Evolutionary conservation across 2,888 invertebrate species (phyloP).

Genomic region (Omphaloscelis lunosa): DNA sequence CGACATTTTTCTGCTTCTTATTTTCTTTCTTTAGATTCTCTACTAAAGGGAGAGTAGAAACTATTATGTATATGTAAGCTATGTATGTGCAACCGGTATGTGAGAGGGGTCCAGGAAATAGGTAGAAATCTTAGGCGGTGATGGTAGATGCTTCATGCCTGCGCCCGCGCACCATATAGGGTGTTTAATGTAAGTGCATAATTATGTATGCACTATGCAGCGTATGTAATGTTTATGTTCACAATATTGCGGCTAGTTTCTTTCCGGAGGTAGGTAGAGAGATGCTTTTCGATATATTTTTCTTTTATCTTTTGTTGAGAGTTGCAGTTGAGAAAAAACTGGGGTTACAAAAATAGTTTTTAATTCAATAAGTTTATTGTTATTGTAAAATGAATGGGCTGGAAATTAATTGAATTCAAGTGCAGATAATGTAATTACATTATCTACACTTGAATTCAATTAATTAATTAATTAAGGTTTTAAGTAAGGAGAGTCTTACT

Average conservation of each 20-base stretch:
- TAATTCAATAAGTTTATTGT: background rate
- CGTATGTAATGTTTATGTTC: slow-evolving; percentile 15
- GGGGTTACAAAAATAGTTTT: background rate
- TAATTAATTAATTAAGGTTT: too few relatives aligned
- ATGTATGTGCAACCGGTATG: slow-evolving; percentile 5
- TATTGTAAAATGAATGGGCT: background rate
- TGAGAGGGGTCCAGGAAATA: slow-evolving; percentile 54
- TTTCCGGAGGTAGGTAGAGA: background rate
- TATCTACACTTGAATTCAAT: too few relatives aligned
- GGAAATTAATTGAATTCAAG: background rate
- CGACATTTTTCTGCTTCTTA: background rate
- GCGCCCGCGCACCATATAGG: slow-evolving; percentile 43
- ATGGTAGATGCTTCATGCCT: slow-evolving; percentile 44
- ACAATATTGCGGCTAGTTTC: slow-evolving; percentile 2
- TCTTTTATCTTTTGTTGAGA: background rate
- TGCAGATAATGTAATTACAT: background rate
- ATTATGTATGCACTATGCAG: slow-evolving; percentile 26
- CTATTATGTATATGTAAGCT: background rate
- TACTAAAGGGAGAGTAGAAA: background rate
- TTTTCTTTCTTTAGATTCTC: background rate
- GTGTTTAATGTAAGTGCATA: slow-evolving; percentile 42
- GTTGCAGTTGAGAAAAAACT: background rate
- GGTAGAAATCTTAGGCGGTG: slow-evolving; percentile 52
- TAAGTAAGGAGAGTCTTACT: too few relatives aligned
- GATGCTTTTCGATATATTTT: background rate